Conservation (phyloP, 1,140 invertebrate species). For the Bombus confusus region DNA sequence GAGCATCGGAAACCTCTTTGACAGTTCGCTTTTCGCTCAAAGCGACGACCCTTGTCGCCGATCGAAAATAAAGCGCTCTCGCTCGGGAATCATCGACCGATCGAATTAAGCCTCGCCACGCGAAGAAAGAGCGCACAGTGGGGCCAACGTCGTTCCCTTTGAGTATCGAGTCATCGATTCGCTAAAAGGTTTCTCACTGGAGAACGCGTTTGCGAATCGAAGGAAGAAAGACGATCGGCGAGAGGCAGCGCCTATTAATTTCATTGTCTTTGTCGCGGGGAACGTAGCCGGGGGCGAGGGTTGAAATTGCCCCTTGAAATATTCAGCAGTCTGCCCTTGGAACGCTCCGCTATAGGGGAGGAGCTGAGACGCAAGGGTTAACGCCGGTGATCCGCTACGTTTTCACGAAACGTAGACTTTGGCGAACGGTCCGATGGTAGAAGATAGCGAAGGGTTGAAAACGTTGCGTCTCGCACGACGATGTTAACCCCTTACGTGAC, state of each 20-base stretch:
- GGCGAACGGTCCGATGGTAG: constrained; percentile 9
- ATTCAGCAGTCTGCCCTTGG: constrained; percentile 70
- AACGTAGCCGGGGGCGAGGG: constrained; percentile 45
- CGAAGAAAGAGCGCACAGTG: no score
- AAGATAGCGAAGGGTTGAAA: background rate
- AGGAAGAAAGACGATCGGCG: constrained; percentile 19
- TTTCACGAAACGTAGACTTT: constrained; percentile 42
- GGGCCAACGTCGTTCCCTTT: background rate
- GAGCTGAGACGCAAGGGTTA: constrained; percentile 54
- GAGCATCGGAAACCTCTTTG: background rate
- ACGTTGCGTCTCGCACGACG: background rate
- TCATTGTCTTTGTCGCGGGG: constrained; percentile 60
- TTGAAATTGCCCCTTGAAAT: constrained; percentile 73
- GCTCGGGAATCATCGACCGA: background rate
- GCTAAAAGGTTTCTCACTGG: constrained; percentile 16
- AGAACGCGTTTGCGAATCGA: constrained; percentile 5
- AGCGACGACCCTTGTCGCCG: background rate
- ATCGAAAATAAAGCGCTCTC: background rate
- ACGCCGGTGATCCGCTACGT: constrained; percentile 43
- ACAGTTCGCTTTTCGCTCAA: background rate
- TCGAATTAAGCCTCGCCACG: background rate
- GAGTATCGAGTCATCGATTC: background rate
- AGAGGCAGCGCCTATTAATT: constrained; percentile 62
- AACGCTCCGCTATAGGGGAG: constrained; percentile 13
- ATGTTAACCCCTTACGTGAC: constrained; percentile 11